Evolutionary conservation across 2,797 vertebrate species (phyloP).

Genomic region (Ara ararauna): DNA sequence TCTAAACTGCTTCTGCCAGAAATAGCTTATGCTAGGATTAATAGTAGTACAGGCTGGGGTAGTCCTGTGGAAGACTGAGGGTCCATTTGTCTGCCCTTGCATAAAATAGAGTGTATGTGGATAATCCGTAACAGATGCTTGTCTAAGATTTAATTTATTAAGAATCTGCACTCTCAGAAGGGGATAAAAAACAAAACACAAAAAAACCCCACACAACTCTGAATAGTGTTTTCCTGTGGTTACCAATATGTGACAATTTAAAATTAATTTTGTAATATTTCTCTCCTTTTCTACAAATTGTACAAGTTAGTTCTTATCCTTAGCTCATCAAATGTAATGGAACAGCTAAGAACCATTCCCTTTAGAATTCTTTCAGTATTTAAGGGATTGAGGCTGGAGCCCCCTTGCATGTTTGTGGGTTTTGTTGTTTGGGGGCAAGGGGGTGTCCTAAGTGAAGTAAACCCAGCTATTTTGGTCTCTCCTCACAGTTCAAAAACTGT

Average conservation of each 20-base stretch:
- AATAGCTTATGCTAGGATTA: not conserved
- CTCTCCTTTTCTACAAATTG: not conserved
- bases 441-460: not conserved
- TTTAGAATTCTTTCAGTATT: not conserved
- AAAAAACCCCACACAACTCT: not conserved
- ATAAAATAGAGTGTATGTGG: not conserved
- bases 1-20: constrained; percentile 13
- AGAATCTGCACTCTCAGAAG: not conserved
- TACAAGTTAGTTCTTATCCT: not conserved
- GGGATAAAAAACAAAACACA: not conserved
- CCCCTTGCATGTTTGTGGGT: not conserved
- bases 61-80: not conserved
- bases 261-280: not conserved
- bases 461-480: not conserved
- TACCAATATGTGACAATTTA: not conserved
- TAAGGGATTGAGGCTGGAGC: not conserved
- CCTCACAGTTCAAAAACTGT: not conserved
- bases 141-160: constrained; percentile 3
- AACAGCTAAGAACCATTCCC: not conserved
- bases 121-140: constrained; percentile 56
- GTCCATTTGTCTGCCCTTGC: not conserved
- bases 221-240: not conserved
- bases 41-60: not conserved
- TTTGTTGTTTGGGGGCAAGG: not conserved
- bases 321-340: not conserved